Evolutionary conservation across 2,113 vertebrate genomes (phyloP).

Genomic region (Ctenomys sociabilis): DNA sequence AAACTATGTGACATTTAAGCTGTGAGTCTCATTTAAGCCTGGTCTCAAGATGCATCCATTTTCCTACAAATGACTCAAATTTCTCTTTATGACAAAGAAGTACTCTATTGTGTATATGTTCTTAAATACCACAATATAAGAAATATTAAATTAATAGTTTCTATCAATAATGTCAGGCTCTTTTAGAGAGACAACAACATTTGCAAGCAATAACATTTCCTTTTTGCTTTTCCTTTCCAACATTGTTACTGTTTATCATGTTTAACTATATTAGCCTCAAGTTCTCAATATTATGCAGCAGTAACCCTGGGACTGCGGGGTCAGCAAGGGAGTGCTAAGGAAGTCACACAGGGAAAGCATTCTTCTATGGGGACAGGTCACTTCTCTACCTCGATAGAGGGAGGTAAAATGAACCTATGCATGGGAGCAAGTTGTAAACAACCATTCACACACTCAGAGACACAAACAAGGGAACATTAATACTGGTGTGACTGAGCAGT

Average conservation of each 20-base stretch:
- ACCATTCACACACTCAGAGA: background rate
- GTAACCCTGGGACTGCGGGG: background rate
- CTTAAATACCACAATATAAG: background rate
- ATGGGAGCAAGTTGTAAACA: background rate
- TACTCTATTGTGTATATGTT: background rate
- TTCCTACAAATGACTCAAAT: background rate
- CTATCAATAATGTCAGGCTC: background rate
- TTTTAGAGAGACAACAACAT: conserved; percentile 23
- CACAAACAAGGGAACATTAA: background rate
- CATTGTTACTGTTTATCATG: background rate
- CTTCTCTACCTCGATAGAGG: background rate
- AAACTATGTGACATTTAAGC: background rate
- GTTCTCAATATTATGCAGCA: background rate
- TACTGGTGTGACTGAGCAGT: background rate
- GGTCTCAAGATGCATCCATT: background rate
- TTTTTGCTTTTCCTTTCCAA: background rate
- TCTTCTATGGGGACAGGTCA: background rate
- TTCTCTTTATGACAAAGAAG: background rate
- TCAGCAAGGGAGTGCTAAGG: background rate
- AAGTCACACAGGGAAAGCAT: background rate
- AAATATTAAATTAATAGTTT: background rate
- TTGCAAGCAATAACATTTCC: background rate
- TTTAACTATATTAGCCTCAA: background rate
- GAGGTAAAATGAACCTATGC: background rate
- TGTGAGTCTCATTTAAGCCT: background rate